Evolutionary conservation across 2,888 invertebrate genomes (phyloP), one percentile per base, ranked within the genome.

Genomic region (Cancer borealis): DNA sequence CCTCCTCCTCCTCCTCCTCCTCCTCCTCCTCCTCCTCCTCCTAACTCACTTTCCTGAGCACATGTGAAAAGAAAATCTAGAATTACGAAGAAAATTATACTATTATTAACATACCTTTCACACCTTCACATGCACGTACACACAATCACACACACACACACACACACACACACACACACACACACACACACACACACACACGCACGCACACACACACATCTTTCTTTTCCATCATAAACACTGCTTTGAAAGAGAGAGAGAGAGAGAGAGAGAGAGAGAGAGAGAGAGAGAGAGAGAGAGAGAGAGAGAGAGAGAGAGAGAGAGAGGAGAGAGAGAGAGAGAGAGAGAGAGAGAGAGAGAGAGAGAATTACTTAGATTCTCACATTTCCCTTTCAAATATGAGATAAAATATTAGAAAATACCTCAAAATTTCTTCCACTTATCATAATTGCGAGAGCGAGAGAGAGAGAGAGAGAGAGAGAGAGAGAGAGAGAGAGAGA

Each of bases 231-330:
- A 3, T 66, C 66, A n/a, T 8, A 66, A 4, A 21, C n/a, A n/a
- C 21, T 4, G 3, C 66, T 17, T 66, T 21, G 14, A 92, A n/a
- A 91, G 92, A 93, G 92, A 93, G 92, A 91, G 92, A 91, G 92
- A 93, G 92, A 93, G 92, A 93, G 92, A 93, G 92, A 91, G 92
- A 91, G 92, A 93, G 92, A 93, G 92, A 93, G 92, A 88, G 39
- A 88, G 39, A 88, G 45, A 88, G 45, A 88, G 45, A 88, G 45
- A 88, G 45, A 88, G 45, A 88, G 45, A 88, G 45, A 88, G 88
- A 88, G 88, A 88, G 88, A 88, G 88, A 88, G 88, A 88, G 88
- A 88, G 88, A 88, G 88, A 88, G 88, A 88, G 88, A 88, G 88
- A 88, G 88, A 88, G 88, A 88, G 88, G n/a, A 88, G 88, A 88